A percentile compares a stretch with the other conserved stretches of the same genome.
Evolutionary conservation across 1,140 invertebrate species (phyloP).

Genomic region (Agrypnia vestita): DNA sequence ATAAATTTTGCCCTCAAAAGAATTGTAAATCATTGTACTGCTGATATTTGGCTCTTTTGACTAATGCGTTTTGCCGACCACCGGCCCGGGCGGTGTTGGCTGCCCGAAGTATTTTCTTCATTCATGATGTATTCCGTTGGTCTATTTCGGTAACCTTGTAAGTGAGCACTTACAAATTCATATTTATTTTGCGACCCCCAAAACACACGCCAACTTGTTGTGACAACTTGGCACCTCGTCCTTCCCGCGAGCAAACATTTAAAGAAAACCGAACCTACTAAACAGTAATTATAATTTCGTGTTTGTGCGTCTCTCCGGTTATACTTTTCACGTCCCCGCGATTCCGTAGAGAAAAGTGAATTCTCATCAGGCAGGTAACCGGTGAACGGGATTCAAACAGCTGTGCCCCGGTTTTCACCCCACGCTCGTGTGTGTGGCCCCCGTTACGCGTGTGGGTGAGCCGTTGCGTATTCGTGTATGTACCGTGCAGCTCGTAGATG

Average conservation of each 20-base stretch:
- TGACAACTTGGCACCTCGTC: background rate
- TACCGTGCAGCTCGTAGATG: too few relatives aligned
- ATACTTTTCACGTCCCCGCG: background rate
- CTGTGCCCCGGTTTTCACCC: too few relatives aligned
- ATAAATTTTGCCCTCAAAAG: too few relatives aligned
- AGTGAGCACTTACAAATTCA: background rate
- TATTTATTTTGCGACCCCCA: background rate
- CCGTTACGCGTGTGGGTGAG: background rate
- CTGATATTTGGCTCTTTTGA: too few relatives aligned
- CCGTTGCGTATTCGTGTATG: too few relatives aligned
- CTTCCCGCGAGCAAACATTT: background rate
- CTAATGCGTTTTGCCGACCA: too few relatives aligned
- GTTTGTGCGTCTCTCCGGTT: background rate
- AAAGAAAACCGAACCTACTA: background rate
- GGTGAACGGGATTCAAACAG: too few relatives aligned
- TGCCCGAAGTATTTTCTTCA: too few relatives aligned
- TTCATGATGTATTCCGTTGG: background rate
- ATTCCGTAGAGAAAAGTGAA: constrained; percentile 13
- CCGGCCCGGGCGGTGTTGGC: too few relatives aligned
- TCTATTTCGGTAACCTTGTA: background rate
- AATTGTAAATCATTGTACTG: too few relatives aligned
- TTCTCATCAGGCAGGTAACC: background rate
- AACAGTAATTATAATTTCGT: background rate
- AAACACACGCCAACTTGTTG: background rate
- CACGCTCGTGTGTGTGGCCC: constrained; percentile 2